A percentile compares a stretch with the other conserved stretches of the same genome.
phyloP scores from a whole-genome alignment of 2,797 vertebrate genomes.

The Naso thynnoides region DNA sequence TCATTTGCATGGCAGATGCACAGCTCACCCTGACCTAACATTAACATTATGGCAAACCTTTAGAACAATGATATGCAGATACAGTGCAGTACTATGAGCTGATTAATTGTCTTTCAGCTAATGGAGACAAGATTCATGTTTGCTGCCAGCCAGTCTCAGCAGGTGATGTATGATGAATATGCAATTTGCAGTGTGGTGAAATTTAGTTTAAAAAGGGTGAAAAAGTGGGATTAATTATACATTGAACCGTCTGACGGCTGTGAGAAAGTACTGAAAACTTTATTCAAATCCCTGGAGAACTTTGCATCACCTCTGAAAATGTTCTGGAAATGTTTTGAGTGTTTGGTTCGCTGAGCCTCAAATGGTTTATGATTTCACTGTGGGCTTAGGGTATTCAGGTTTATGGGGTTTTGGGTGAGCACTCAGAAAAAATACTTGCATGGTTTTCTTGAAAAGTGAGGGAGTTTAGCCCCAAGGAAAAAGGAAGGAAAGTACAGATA shows the following conservation, averaged over 20 bases:
- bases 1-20: slow-evolving; percentile 39
- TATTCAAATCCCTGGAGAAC: slow-evolving; percentile 54
- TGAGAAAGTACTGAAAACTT: slow-evolving; percentile 43
- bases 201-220: slow-evolving; percentile 34
- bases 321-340: slow-evolving; percentile 45
- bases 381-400: slow-evolving; percentile 45
- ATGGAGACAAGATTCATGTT: slow-evolving; percentile 50
- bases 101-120: slow-evolving; percentile 60
- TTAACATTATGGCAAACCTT: slow-evolving; percentile 52
- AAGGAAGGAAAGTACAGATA: slow-evolving; percentile 26
- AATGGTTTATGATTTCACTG: slow-evolving; percentile 50
- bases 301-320: slow-evolving; percentile 53
- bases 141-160: slow-evolving; percentile 56
- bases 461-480: slow-evolving; percentile 31
- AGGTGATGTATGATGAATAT: slow-evolving; percentile 63
- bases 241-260: slow-evolving; percentile 35
- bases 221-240: slow-evolving; percentile 60
- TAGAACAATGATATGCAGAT: slow-evolving; percentile 54
- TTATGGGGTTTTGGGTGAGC: slow-evolving; percentile 34
- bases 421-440: slow-evolving; percentile 17
- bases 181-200: slow-evolving; percentile 48
- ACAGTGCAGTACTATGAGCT: slow-evolving; percentile 35
- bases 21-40: slow-evolving; percentile 47
- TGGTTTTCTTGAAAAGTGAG: slow-evolving; percentile 22
- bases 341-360: slow-evolving; percentile 50